Percentiles rank a stretch among this genome's conserved stretches.
These are phyloP conservation scores for Chrysodeixis includens DNA, from an alignment of 2,888 invertebrate species.

Conservation along the genomic window DNA sequence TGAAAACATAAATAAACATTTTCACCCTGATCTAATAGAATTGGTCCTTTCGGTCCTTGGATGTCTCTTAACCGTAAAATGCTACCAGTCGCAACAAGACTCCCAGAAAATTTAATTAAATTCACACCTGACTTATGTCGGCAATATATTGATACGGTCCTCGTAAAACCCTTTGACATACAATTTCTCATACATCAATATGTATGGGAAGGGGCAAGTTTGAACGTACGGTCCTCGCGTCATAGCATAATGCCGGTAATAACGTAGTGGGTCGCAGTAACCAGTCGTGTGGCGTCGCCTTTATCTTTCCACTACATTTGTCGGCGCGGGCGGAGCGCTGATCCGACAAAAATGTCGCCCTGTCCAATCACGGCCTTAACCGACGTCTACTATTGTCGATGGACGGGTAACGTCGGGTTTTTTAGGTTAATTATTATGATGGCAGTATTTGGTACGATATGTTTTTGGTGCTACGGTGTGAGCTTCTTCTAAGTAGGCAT, in stretches of 20 bases:
- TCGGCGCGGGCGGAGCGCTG: conserved; percentile 53
- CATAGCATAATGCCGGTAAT: conserved; percentile 55
- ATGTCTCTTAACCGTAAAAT: conserved; percentile 10
- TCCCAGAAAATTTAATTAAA: conserved; percentile 28
- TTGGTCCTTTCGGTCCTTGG: background rate
- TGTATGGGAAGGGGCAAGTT: conserved; percentile 49
- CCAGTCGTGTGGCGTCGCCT: conserved; percentile 56
- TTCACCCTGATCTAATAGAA: background rate
- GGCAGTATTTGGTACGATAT: conserved; percentile 13
- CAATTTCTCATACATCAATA: conserved; percentile 53
- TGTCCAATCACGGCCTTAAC: conserved; percentile 54
- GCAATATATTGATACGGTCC: conserved; percentile 26
- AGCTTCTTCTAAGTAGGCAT: background rate
- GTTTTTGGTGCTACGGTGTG: background rate
- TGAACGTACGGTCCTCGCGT: conserved; percentile 50
- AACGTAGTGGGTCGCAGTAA: conserved; percentile 52
- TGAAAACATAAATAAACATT: background rate
- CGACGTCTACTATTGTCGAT: conserved; percentile 53
- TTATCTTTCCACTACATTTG: conserved; percentile 67
- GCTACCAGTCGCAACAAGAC: background rate
- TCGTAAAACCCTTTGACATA: conserved; percentile 35
- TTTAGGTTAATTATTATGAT: conserved; percentile 55
- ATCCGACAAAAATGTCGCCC: conserved; percentile 60
- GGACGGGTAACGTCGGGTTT: conserved; percentile 39
- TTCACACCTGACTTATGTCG: conserved; percentile 17